phyloP scores from a whole-genome alignment of 2,797 vertebrate species.

The Momotus momota region DNA sequence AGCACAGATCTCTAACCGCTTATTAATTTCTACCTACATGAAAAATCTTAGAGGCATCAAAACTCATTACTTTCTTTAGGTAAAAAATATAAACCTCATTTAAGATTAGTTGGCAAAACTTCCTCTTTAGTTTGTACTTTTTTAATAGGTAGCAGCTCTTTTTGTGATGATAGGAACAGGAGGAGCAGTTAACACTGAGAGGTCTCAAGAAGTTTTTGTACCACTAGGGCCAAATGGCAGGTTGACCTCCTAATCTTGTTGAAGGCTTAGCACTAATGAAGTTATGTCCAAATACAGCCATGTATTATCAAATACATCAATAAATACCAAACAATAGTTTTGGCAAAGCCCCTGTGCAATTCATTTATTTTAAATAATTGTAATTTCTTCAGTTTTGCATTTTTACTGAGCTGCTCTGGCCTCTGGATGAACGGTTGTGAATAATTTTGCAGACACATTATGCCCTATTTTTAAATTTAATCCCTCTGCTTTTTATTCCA shows the following conservation, averaged over 20 bases:
- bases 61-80: not conserved
- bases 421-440: not conserved
- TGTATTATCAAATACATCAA: not conserved
- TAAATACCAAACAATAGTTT: not conserved
- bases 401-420: not conserved
- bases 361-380: not conserved
- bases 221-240: not conserved
- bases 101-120: not conserved
- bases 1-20: not conserved
- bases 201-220: not conserved
- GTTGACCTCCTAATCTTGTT: not conserved
- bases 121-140: not conserved
- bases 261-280: not conserved
- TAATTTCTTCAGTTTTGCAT: not conserved
- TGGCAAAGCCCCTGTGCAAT: not conserved
- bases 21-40: not conserved
- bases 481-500: not conserved
- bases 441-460: not conserved
- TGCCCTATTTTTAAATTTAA: not conserved
- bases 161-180: not conserved
- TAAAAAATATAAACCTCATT: not conserved
- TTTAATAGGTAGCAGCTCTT: not conserved
- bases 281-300: not conserved
- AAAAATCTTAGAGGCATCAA: not conserved
- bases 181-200: not conserved